Base-by-base conservation (phyloP, 2,797 vertebrate species). In the Emys orbicularis region DNA sequence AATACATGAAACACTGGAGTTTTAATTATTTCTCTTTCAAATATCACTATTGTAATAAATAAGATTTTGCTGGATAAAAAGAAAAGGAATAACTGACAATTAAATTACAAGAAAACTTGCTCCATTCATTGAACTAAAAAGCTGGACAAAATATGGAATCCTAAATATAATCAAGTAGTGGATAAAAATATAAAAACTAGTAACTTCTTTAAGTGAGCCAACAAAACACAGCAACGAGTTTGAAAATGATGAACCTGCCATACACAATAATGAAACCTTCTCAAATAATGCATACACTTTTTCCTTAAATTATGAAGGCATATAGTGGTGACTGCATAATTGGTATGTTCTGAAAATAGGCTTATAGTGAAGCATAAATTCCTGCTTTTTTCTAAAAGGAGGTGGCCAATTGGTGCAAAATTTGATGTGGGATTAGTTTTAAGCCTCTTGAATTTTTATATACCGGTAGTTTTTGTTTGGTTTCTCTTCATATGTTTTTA, bases 21-120 rank as follows among this genome's bases (percentile, higher is more conserved):
- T 90, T 91, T 95, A 77, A 56, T 92, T 12, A 90, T 84, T 47
- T 41, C 83, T 92, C 76, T 92, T 90, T 57, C 89, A 97, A 92
- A 90, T 52, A 84, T 1, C 87, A 77, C 61, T 82, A 87, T 52
- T 84, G 89, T 94, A 87, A 96, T 92, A 91, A 57, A 94, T 86
- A 34, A 11, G 56, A 37, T 12, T 13, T 77, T 96, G 90, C 88
- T 50, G 80, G 92, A 76, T 76, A 27, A 47, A 41, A 11, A 47
- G 44, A 29, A 47, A 47, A 76, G 50, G 47, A 92, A 95, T 90
- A 76, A 82, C 88, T 86, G 16, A 79, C 95, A 50, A 95, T 91
- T 93, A 89, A 94, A 90, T 92, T 25, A 49, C 83, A 94, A 59
- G n/a, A 19, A 92, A 93, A 49, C 18, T 56, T 41, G 53, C 80